Percentiles rank a stretch among this genome's conserved stretches.
Evolutionary conservation across 1,140 invertebrate species (phyloP).

Genomic region (Brachionus rotundiformis): DNA sequence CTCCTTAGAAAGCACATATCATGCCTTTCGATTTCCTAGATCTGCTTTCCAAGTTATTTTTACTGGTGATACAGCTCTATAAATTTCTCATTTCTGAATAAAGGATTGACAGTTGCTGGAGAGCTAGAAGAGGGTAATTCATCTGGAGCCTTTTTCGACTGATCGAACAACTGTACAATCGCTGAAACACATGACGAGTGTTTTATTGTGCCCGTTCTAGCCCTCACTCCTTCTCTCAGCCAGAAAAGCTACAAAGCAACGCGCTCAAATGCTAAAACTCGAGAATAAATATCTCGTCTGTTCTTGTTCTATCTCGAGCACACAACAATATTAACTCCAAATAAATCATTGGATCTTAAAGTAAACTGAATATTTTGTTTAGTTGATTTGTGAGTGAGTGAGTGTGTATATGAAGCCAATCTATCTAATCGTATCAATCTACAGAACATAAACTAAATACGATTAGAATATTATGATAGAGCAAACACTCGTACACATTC

Average conservation of each 20-base stretch:
- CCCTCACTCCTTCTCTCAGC: no score
- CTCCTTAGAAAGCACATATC: no score
- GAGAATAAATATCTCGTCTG: slow-evolving; percentile 2
- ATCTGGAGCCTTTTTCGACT: no score
- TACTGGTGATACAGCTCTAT: no score
- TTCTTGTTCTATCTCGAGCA: slow-evolving; percentile 4
- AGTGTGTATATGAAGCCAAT: background rate
- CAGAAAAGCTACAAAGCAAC: background rate
- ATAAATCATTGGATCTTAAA: slow-evolving; percentile 20
- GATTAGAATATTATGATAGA: slow-evolving; percentile 21
- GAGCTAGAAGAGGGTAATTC: no score
- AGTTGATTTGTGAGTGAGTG: background rate
- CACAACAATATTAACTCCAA: slow-evolving; percentile 17
- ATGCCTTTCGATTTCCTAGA: no score
- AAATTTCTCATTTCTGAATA: no score
- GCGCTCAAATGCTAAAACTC: background rate
- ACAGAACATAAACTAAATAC: slow-evolving; percentile 7
- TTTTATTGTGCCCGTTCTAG: no score
- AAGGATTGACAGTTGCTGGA: no score
- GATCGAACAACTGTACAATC: no score
- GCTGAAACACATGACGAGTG: no score
- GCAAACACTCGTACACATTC: slow-evolving; percentile 5
- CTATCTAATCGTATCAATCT: background rate
- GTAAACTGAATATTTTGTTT: slow-evolving; percentile 30
- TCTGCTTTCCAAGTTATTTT: no score